Conservation (phyloP, 1,140 invertebrate species). For the Listronotus bonariensis region DNA sequence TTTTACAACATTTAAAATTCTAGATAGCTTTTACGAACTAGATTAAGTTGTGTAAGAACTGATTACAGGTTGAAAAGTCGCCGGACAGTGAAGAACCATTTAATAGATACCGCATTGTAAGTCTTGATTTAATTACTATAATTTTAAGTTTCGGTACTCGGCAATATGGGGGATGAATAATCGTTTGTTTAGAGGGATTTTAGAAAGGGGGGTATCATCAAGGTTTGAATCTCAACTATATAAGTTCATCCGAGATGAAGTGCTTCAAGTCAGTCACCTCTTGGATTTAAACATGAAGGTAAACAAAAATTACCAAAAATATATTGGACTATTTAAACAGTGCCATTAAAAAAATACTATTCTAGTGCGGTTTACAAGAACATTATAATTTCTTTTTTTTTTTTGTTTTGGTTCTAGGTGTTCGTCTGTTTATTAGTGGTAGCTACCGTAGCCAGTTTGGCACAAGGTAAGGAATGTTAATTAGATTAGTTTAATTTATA, state of each 20-base stretch:
- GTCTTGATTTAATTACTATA: slow-evolving; percentile 22
- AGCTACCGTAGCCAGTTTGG: slow-evolving; percentile 31
- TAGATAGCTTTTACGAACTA: slow-evolving; percentile 7
- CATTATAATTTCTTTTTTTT: too few species aligned
- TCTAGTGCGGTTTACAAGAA: neutral
- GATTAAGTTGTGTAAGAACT: slow-evolving; percentile 16
- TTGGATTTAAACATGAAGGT: slow-evolving; percentile 42
- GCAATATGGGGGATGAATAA: slow-evolving; percentile 21
- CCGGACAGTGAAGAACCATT: slow-evolving; percentile 5
- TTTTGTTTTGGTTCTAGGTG: slow-evolving; percentile 35
- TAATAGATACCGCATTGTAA: slow-evolving; percentile 14
- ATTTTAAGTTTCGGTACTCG: slow-evolving; percentile 10
- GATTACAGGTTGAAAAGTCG: slow-evolving; percentile 18
- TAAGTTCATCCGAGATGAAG: slow-evolving; percentile 25
- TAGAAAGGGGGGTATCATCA: slow-evolving; percentile 41
- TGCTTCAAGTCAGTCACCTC: slow-evolving; percentile 41
- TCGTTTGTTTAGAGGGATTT: slow-evolving; percentile 6
- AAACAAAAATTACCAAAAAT: slow-evolving; percentile 11
- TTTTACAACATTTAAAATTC: too few species aligned
- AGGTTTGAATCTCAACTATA: slow-evolving; percentile 35
- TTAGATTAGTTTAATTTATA: neutral
- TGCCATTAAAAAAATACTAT: neutral
- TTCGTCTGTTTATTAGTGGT: slow-evolving; percentile 44
- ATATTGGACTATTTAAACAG: neutral
- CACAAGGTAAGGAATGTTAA: slow-evolving; percentile 39